phyloP scores from a whole-genome alignment of 1,140 invertebrate species.

The Penaeus japonicus region DNA sequence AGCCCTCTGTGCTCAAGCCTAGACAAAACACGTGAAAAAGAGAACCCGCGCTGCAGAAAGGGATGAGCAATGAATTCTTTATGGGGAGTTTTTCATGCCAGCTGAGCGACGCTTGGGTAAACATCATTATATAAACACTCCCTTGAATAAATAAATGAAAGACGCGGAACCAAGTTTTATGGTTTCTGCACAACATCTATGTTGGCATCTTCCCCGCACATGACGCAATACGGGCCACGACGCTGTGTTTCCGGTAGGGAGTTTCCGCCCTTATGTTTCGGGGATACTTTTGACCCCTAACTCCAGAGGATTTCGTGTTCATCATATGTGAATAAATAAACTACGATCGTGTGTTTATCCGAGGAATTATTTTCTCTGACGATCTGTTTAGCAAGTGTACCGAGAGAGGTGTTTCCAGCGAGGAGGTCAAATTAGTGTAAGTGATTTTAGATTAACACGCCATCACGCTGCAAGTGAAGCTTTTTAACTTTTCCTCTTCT shows the following conservation, averaged over 20 bases:
- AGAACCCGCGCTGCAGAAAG: slow-evolving; percentile 32
- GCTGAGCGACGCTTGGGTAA: slow-evolving; percentile 47
- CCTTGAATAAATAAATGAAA: slow-evolving; percentile 48
- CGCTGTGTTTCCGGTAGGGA: not conserved
- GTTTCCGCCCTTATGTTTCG: not conserved
- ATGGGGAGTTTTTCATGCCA: slow-evolving; percentile 47
- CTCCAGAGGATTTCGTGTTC: slow-evolving; percentile 16
- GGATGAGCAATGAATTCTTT: slow-evolving; percentile 53
- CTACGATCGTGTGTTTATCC: slow-evolving; percentile 35
- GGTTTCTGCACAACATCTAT: slow-evolving; percentile 48
- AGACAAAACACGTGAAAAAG: slow-evolving; percentile 45
- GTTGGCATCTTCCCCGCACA: slow-evolving; percentile 2
- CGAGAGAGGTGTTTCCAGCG: not conserved
- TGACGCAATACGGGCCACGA: not conserved
- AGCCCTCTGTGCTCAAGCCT: not conserved
- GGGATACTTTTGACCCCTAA: not conserved
- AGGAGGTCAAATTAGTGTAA: too few relatives aligned
- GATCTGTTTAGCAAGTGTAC: slow-evolving; percentile 40
- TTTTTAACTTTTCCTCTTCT: too few relatives aligned
- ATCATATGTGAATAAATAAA: slow-evolving; percentile 50
- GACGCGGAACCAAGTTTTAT: slow-evolving; percentile 44
- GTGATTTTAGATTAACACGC: too few relatives aligned
- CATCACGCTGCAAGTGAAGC: too few relatives aligned
- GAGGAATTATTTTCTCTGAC: slow-evolving; percentile 44
- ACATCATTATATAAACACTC: slow-evolving; percentile 54